Percentiles rank a stretch among this genome's conserved stretches.
phyloP scores from a whole-genome alignment of 1,140 invertebrate genomes.

The Trialeurodes vaporariorum region DNA sequence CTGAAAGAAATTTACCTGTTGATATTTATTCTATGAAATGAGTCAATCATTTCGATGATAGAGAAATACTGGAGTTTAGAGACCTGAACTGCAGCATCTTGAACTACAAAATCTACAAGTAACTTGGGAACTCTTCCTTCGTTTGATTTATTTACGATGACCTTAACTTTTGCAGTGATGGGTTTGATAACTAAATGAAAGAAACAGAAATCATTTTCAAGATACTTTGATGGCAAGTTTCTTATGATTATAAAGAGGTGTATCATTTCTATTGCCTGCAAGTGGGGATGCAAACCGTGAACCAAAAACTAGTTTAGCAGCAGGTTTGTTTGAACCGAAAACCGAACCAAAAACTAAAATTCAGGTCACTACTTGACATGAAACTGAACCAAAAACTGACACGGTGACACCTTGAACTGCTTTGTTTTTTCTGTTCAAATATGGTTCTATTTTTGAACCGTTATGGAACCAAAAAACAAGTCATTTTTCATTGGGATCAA shows the following conservation, averaged over 20 bases:
- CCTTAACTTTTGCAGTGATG: conserved; percentile 64
- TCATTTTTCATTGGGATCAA: no score
- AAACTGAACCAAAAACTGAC: no score
- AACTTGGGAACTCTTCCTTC: conserved; percentile 57
- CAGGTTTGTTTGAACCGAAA: neutral
- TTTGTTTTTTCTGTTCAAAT: no score
- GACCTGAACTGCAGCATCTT: conserved; percentile 62
- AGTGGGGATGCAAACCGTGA: neutral
- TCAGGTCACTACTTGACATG: no score
- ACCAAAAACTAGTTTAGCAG: conserved; percentile 4
- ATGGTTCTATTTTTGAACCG: no score
- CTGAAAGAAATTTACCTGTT: conserved; percentile 43
- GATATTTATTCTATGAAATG: conserved; percentile 51
- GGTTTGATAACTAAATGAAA: conserved; percentile 58
- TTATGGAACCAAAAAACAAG: no score
- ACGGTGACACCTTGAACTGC: no score
- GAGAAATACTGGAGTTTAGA: conserved; percentile 60
- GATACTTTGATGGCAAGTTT: no score
- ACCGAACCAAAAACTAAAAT: no score
- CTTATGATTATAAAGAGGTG: no score
- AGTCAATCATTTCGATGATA: conserved; percentile 49
- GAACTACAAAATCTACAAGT: conserved; percentile 59
- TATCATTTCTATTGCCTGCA: no score
- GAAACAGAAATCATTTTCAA: no score
- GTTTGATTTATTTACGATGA: conserved; percentile 61